These are phyloP conservation scores for Cephalopterus ornatus DNA, from an alignment of 2,113 vertebrate genomes.

Conservation along the genomic window DNA sequence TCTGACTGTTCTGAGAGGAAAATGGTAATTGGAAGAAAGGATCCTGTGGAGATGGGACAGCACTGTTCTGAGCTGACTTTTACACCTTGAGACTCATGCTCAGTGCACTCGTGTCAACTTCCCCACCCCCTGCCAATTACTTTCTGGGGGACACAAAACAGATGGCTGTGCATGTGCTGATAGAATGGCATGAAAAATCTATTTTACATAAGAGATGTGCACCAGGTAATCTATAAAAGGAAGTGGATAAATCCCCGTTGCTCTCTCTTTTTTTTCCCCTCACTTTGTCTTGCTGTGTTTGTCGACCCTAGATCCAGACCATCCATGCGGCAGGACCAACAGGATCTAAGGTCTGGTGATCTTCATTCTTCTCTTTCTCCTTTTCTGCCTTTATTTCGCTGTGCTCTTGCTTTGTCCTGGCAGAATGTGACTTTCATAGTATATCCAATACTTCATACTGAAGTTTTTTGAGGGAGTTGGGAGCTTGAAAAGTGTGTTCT, in stretches of 20 bases:
- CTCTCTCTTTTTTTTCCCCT: neutral
- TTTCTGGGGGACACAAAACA: too few species aligned
- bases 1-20: neutral
- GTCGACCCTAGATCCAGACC: neutral
- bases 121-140: accelerated
- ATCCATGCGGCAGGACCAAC: neutral
- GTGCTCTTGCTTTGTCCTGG: neutral
- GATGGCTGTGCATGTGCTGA: neutral
- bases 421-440: neutral
- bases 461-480: neutral
- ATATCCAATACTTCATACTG: neutral
- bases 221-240: neutral
- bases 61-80: accelerated
- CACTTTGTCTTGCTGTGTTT: neutral
- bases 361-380: neutral
- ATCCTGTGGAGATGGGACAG: neutral
- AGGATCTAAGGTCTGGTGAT: neutral
- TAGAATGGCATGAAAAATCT: neutral
- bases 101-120: neutral
- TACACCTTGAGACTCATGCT: neutral
- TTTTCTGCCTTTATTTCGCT: too few species aligned
- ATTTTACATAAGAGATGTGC: neutral
- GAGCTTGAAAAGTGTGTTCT: neutral
- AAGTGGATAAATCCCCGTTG: neutral
- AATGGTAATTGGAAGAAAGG: too few species aligned